phyloP scores from a whole-genome alignment of 2,797 vertebrate genomes.

The Pelobates cultripes region DNA sequence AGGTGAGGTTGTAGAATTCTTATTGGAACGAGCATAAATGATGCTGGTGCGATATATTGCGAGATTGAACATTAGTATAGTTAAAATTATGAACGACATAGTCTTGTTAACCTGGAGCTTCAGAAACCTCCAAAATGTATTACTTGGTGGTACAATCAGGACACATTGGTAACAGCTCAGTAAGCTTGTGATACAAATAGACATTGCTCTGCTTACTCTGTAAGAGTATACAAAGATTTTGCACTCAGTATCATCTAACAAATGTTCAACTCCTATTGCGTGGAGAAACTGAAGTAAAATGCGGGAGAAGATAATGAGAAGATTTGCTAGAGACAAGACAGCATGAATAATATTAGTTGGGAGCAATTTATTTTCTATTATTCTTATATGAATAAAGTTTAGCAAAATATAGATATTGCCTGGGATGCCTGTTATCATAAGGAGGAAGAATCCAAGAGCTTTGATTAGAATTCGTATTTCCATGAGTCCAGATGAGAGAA shows the following conservation, averaged over 20 bases:
- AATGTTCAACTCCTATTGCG: constrained; percentile 30
- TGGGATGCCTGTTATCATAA: constrained; percentile 35
- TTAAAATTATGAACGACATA: background rate
- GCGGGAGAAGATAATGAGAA: constrained; percentile 12
- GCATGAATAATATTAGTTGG: constrained; percentile 24
- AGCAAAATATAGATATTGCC: constrained; percentile 29
- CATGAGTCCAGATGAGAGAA: background rate
- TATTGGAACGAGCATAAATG: background rate
- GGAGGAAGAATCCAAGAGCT: constrained; percentile 19
- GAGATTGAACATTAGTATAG: background rate
- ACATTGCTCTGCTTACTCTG: constrained; percentile 35
- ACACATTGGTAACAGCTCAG: constrained; percentile 33
- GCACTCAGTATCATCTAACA: constrained; percentile 34
- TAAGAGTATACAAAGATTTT: constrained; percentile 33
- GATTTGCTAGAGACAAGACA: constrained; percentile 16
- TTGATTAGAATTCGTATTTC: background rate
- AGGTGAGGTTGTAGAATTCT: too few species aligned
- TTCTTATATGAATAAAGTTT: constrained; percentile 12
- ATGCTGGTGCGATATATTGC: background rate
- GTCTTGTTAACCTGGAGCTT: background rate
- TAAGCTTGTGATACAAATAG: constrained; percentile 28
- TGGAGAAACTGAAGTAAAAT: constrained; percentile 23
- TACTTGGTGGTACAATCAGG: constrained; percentile 13
- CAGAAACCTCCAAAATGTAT: background rate
- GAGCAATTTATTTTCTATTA: constrained; percentile 21